These are phyloP conservation scores for Cryptops parisi DNA, from an alignment of 2,888 invertebrate genomes.

Conservation along the genomic window DNA sequence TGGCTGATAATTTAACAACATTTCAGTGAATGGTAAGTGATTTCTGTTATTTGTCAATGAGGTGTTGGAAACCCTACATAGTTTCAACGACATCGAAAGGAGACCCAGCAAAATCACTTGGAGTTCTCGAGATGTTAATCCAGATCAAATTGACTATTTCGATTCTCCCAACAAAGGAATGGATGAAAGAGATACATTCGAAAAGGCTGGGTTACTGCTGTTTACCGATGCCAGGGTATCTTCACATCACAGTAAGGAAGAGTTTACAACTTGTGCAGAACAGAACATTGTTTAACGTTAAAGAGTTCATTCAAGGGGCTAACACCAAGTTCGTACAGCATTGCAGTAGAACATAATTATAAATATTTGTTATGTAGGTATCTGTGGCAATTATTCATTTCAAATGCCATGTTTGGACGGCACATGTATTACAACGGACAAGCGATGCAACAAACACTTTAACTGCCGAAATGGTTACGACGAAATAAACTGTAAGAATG, in stretches of 20 bases:
- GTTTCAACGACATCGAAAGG: constrained; percentile 19
- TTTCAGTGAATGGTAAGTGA: neutral
- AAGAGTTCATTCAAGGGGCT: no score
- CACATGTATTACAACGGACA: constrained; percentile 30
- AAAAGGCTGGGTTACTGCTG: constrained; percentile 32
- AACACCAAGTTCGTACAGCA: no score
- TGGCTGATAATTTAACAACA: neutral
- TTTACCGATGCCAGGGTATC: constrained; percentile 33
- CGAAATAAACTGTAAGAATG: constrained; percentile 31
- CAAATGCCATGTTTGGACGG: constrained; percentile 30
- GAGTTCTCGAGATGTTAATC: constrained; percentile 20
- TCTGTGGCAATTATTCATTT: constrained; percentile 19
- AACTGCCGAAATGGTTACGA: constrained; percentile 35
- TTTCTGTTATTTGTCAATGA: no score
- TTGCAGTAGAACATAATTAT: no score
- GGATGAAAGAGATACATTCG: constrained; percentile 33
- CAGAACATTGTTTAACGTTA: no score
- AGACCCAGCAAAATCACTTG: constrained; percentile 18
- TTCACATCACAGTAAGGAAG: constrained; percentile 15
- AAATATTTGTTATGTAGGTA: constrained; percentile 2
- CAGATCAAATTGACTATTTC: constrained; percentile 20
- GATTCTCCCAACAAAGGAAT: constrained; percentile 31
- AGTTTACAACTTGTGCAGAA: no score
- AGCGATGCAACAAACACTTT: constrained; percentile 34
- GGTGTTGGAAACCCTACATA: constrained; percentile 20